Evolutionary conservation across 2,797 vertebrate species (phyloP).

Genomic region (Pangasius macronema): DNA sequence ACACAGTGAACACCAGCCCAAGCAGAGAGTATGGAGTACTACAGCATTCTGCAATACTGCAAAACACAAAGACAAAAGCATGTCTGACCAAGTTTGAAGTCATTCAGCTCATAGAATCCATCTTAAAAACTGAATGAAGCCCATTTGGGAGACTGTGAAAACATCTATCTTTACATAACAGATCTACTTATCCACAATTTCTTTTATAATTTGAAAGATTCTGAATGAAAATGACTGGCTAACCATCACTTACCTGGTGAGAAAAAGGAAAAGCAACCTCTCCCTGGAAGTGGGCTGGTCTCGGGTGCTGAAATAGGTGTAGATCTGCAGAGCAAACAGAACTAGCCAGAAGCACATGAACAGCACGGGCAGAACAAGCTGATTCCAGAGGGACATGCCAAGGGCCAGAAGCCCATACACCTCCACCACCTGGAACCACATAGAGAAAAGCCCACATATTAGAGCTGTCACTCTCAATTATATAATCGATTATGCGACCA

Average conservation of each 20-base stretch:
- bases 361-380: conserved; percentile 95
- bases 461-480: not conserved
- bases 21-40: conserved; percentile 95
- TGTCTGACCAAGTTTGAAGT: not conserved
- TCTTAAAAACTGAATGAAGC: not conserved
- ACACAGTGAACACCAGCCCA: conserved; percentile 96
- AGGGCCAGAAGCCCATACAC: conserved; percentile 94
- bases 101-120: not conserved
- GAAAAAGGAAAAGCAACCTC: conserved; percentile 95
- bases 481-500: not conserved
- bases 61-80: conserved; percentile 43
- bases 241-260: conserved; percentile 83
- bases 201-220: not conserved
- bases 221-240: not conserved
- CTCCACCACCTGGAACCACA: conserved; percentile 86
- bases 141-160: not conserved
- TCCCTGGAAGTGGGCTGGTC: conserved; percentile 96
- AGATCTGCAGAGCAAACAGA: conserved; percentile 96
- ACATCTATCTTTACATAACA: not conserved
- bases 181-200: not conserved
- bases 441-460: not conserved
- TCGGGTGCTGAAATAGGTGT: conserved; percentile 95
- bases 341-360: conserved; percentile 99
- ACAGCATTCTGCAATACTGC: conserved; percentile 96
- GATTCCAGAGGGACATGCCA: conserved; percentile 98